Evolutionary conservation across 2,797 vertebrate species (phyloP).

Genomic region (Squalus acanthias): DNA sequence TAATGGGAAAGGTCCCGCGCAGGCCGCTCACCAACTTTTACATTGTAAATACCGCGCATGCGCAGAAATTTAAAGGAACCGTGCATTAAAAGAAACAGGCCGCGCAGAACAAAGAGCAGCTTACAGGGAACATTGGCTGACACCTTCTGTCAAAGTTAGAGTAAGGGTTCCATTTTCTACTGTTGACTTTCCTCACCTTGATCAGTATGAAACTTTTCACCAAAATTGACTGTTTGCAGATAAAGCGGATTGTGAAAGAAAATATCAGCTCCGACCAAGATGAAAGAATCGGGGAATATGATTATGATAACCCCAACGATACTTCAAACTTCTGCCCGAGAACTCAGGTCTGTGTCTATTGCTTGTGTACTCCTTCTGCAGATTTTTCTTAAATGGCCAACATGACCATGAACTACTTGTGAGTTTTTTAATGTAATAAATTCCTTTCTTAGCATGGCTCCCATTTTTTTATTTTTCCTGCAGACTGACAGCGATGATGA

Average conservation of each 20-base stretch:
- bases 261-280: constrained; percentile 56
- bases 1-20: no score
- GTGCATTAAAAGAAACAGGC: no score
- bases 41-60: no score
- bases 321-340: constrained; percentile 86
- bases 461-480: constrained; percentile 49
- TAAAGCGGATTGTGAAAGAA: constrained; percentile 52
- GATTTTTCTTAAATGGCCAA: not conserved
- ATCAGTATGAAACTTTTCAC: not conserved
- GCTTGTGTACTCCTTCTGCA: not conserved
- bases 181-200: not conserved
- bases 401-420: not conserved
- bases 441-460: not conserved
- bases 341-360: constrained; percentile 60
- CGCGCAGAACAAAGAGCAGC: no score
- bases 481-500: constrained; percentile 70
- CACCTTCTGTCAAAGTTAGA: not conserved
- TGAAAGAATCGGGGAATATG: constrained; percentile 74
- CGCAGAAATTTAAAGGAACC: no score
- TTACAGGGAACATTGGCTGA: not conserved
- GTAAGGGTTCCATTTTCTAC: not conserved
- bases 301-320: constrained; percentile 88
- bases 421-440: not conserved
- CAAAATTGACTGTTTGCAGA: constrained; percentile 50
- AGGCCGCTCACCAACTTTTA: no score